Percentiles rank a stretch among this genome's conserved stretches.
These are phyloP conservation scores for Callithrix jacchus DNA, from an alignment of 2,113 vertebrate genomes.

Conservation along the genomic window DNA sequence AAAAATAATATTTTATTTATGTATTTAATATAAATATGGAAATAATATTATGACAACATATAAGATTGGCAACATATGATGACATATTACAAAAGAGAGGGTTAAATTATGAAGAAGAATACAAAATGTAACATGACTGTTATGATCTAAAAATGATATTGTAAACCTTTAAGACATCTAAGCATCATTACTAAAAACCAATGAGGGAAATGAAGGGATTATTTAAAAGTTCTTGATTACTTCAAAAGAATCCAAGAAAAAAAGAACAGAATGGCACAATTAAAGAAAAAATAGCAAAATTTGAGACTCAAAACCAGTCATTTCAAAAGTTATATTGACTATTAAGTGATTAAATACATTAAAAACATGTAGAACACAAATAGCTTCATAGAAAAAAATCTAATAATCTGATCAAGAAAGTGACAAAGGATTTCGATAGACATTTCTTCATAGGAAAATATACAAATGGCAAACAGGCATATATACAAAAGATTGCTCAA, in stretches of 20 bases:
- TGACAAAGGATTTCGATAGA: too few relatives aligned
- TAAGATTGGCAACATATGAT: not conserved
- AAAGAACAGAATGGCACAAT: not conserved
- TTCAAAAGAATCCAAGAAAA: not conserved
- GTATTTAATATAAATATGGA: not conserved
- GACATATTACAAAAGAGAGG: not conserved
- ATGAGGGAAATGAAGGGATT: not conserved
- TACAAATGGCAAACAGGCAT: too few relatives aligned
- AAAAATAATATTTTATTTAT: not conserved
- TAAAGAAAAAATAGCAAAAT: not conserved
- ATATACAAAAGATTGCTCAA: too few relatives aligned
- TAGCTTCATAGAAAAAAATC: too few relatives aligned
- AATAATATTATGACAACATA: not conserved
- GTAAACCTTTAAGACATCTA: not conserved
- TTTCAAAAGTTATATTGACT: not conserved
- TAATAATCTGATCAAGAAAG: too few relatives aligned
- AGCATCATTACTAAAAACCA: not conserved
- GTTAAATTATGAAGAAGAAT: not conserved
- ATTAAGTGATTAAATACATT: too few relatives aligned
- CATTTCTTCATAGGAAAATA: too few relatives aligned
- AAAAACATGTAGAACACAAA: too few relatives aligned
- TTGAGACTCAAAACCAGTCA: not conserved
- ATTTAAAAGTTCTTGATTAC: not conserved
- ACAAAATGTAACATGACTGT: not conserved
- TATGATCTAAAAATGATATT: not conserved